Base-by-base conservation (phyloP, 1,140 invertebrate species). In the Drosophila grimshawi region DNA sequence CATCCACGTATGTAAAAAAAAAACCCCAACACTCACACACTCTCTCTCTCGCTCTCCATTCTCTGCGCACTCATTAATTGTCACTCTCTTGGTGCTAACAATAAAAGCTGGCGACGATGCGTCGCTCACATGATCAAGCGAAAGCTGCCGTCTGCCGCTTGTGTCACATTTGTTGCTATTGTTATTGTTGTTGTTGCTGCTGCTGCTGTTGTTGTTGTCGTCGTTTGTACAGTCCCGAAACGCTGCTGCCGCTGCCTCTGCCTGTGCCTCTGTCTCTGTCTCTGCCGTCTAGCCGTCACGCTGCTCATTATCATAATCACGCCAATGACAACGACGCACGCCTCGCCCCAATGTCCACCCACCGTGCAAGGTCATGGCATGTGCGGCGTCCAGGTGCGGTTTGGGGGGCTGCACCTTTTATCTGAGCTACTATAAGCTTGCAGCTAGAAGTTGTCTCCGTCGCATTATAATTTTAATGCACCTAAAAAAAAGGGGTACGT, bases 51-150 rank as follows among this genome's bases (percentile, higher is more conserved):
- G 41, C 55, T 0, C 8, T 59, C 37, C 19, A 76, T 11, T 52
- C 60, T 63, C 37, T 19, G 19, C 19, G 19, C 19, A 19, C 19
- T 43, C 19, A 4, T 37, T 33, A 30, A 43, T 48, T 45, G 6
- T 6, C 39, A 29, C 59, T 46, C 63, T 69, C 60, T 71, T 78
- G 60, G 60, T 68, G 70, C 75, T 46, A 85, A 76, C 77, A 81
- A 75, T 65, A 46, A 64, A 66, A 53, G 37, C 46, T 78, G 55
- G 67, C 61, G 77, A 76, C 61, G 52, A 60, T 65, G 76, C 62
- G 77, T 19, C 68, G 83, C 85, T 88, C 83, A 88, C 83, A 88
- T 88, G 83, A 88, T 88, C 83, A 77, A 61, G 83, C 85, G 83
- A 88, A 86, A 86, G 83, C 71, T 86, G 75, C 35, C 43, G 43